Percentiles rank a stretch among this genome's conserved stretches.
phyloP scores from a whole-genome alignment of 2,113 vertebrate genomes.

The Himantopus leucocephalus region DNA sequence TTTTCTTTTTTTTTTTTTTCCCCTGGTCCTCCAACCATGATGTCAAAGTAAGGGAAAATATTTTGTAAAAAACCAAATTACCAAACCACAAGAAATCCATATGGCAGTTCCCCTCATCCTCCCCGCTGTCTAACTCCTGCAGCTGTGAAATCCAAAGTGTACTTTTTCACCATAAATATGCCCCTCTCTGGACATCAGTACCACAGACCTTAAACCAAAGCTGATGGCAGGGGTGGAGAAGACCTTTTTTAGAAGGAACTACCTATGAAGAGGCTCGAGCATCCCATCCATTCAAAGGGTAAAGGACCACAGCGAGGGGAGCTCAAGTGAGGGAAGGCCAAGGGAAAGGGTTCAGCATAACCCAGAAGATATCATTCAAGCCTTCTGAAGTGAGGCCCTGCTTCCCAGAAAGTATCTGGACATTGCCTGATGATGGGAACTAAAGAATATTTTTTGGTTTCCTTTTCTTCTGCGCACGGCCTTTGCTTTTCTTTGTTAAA shows the following conservation, averaged over 20 bases:
- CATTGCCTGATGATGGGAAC: background rate
- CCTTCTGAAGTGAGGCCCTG: background rate
- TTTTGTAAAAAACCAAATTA: background rate
- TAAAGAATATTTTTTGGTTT: background rate
- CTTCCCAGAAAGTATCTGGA: background rate
- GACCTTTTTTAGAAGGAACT: background rate
- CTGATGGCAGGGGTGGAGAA: background rate
- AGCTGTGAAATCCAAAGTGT: background rate
- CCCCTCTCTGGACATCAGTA: background rate
- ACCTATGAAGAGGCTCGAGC: background rate
- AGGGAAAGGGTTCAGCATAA: background rate
- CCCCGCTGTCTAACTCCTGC: background rate
- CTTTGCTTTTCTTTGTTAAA: background rate
- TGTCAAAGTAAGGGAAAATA: background rate
- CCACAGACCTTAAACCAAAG: background rate
- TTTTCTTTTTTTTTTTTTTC: background rate
- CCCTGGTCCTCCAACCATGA: background rate
- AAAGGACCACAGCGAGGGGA: background rate
- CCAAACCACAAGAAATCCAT: conserved; percentile 1
- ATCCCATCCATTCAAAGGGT: background rate
- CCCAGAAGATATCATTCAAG: background rate
- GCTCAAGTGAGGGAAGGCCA: background rate
- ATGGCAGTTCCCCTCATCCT: background rate
- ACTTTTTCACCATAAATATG: background rate
- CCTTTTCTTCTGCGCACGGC: rapidly evolving